Base-by-base conservation (phyloP, 2,888 invertebrate genomes). In the Lasioglossum zephyrum region DNA sequence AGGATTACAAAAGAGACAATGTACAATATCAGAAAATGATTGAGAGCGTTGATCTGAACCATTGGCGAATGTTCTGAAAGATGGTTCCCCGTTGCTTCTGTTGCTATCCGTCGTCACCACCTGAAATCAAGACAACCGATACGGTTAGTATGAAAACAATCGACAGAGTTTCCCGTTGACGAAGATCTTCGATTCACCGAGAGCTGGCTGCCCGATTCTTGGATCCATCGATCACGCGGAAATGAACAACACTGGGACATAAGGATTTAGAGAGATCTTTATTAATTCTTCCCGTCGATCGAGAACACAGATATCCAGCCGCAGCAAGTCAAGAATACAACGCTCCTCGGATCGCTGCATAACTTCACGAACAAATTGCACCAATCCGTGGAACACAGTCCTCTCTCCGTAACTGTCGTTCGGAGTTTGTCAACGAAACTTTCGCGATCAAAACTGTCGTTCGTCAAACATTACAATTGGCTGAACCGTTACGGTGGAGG, bases 271-370 rank as follows among this genome's bases (percentile, higher is more conserved):
- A 69, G 22, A 57, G 26, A 66, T 60, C 41, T 89, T 89, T 84
- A 87, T 89, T 86, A 72, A 79, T 9, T 66, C 73, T 72, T 78
- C 36, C 73, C 66, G 84, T 78, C 49, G 57, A 77, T n/a, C 70
- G 8, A 22, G 31, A 39, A 60, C 31, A 69, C 41, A n/a, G 41
- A 41, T 22, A n/a, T 13, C 13, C 39, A n/a, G 13, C 4, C 39
- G 41, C 13, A 8, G 41, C 13, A n/a, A 13, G n/a, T 22, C 39
- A 39, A 39, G 39, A 39, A n/a, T 6, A n/a, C 41, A 22, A 13
- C n/a, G 39, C 41, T 70, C 41, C 70, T n/a, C 70, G 70, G 70
- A 70, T 70, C 41, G 41, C 11, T 22, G 69, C 69, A 36, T 16
- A 47, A 4, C 4, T 16, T 16, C 16, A 11, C 44, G 18, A 47